Percentiles rank a stretch among this genome's conserved stretches.
Conservation (phyloP, 2,797 vertebrate genomes). For the Chiloscyllium punctatum region DNA sequence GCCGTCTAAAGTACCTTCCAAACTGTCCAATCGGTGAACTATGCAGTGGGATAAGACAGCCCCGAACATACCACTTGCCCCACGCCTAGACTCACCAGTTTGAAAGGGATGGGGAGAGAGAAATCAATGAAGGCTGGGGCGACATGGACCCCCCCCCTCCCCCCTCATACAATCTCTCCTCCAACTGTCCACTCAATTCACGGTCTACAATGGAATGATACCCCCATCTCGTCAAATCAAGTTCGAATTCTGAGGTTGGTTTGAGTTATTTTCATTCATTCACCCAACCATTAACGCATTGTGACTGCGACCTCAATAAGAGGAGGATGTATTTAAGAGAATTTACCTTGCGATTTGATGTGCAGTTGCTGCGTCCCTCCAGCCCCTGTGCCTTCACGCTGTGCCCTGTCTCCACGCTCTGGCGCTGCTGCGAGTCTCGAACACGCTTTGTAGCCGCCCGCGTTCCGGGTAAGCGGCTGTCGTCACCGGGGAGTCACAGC, state of each 20-base stretch:
- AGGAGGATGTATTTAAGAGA: not conserved
- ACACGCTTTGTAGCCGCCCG: not conserved
- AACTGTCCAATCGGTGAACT: not conserved
- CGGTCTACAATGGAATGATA: no score
- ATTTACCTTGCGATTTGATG: not conserved
- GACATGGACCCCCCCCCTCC: not conserved
- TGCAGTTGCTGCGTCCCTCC: not conserved
- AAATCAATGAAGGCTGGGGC: not conserved
- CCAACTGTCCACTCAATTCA: no score
- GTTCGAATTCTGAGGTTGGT: no score
- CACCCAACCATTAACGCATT: not conserved
- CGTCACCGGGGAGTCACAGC: not conserved
- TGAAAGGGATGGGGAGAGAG: no score
- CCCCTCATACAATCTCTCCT: not conserved
- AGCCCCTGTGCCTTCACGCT: not conserved
- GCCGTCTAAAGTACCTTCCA: not conserved
- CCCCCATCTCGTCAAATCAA: no score
- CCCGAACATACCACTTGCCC: not conserved
- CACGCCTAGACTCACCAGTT: not conserved
- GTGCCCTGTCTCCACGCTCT: not conserved
- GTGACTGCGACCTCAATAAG: not conserved
- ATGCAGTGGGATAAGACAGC: not conserved
- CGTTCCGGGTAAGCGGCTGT: not conserved
- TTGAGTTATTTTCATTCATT: not conserved
- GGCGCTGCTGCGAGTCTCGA: not conserved